These are phyloP conservation scores for Eptesicus fuscus DNA, from an alignment of 2,113 vertebrate species.

Conservation along the genomic window DNA sequence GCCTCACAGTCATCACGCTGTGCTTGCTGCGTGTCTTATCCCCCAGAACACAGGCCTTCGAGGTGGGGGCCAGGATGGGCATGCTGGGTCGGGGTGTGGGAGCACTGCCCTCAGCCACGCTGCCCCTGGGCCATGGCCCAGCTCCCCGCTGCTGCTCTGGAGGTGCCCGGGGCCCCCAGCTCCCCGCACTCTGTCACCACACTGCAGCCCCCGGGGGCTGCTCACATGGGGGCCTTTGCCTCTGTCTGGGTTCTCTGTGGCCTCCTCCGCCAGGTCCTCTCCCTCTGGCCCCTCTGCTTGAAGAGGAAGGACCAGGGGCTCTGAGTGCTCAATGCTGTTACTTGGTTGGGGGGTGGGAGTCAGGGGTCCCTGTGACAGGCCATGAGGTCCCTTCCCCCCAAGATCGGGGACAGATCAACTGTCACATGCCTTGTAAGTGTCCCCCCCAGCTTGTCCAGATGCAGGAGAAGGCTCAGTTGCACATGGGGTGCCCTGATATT, in stretches of 20 bases:
- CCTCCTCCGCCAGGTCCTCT: background rate
- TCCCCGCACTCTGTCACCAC: background rate
- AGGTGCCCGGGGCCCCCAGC: background rate
- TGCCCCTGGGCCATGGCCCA: background rate
- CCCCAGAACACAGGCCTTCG: background rate
- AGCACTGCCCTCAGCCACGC: background rate
- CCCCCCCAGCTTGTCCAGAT: constrained; percentile 86
- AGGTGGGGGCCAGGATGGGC: background rate
- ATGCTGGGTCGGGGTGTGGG: rapidly evolving
- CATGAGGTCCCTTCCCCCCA: background rate
- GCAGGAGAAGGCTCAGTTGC: constrained; percentile 92
- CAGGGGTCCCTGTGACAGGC: background rate
- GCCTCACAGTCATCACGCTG: background rate
- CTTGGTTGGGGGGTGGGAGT: background rate
- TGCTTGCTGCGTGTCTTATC: background rate
- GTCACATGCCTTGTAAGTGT: background rate
- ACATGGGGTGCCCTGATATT: constrained; percentile 80
- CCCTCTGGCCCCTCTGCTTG: background rate
- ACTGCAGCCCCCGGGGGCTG: background rate
- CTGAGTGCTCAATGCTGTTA: background rate
- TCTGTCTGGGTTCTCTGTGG: background rate
- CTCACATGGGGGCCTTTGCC: background rate
- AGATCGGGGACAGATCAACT: background rate
- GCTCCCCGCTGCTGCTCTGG: background rate
- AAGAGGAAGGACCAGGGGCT: background rate